Base-by-base conservation (phyloP, 30 jellyfish, hydroid and myxozoan genomes). In the Chironex yamaguchii region DNA sequence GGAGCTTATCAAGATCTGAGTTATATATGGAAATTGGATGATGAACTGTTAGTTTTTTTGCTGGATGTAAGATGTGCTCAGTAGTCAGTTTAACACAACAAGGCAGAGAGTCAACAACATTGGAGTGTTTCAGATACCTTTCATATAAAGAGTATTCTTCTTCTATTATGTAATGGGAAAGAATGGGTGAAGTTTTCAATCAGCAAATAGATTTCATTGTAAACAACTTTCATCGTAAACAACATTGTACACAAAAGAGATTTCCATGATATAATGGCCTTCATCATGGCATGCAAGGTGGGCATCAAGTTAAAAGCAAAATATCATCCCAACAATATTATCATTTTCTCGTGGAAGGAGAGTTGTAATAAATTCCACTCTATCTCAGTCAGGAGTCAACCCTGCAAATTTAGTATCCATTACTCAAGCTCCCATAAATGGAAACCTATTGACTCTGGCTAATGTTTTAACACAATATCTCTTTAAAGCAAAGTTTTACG, bases 391-490 rank as follows among this genome's bases (percentile, higher is more conserved):
- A 42, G 58, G 9, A 42, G 58, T 42, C 17, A 42, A 42, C 9
- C 9, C 58, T 42, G 17, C 58, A 42, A 6, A 42, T 42, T 17
- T 42, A 17, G 17, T 64, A 3, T 64, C 34, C 77, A 22, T 22
- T 36, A 1, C 2, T 13, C 34, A 21, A 2, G 67, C 52, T 67
- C 81, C 81, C 74, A 67, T 29, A 0, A 71, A 71, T 32, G 35
- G 85, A 71, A 71, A 32, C 36, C 1, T 0, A 2, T 29, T 42
- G 2, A 71, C 76, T 2, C 75, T 32, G 36, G 85, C 76, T 29
- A 42, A 33, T 71, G 85, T 71, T 1, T 23, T 1, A 71, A 71
- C 36, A 23, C 76, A 71, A 71, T 75, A 71, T 71, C 85, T 71
- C 34, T 36, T 71, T 34, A 76, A 34, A 71, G 36, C 85, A 71